Evolutionary conservation across 2,113 vertebrate species (phyloP).

Genomic region (Brachirus orientalis): DNA sequence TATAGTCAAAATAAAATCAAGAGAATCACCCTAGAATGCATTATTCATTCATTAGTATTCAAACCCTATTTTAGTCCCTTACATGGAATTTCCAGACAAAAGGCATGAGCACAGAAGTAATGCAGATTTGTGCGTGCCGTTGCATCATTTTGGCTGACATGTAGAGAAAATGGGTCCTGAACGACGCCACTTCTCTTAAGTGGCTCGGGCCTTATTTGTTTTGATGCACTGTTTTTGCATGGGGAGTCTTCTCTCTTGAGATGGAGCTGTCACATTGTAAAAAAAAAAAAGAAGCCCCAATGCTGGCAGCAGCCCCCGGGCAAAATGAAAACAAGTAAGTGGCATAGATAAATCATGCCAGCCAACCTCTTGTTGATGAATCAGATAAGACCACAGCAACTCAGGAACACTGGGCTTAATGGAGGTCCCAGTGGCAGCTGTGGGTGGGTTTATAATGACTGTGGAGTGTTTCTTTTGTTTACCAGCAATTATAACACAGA

Average conservation of each 20-base stretch:
- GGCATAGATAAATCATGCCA: slow-evolving; percentile 85
- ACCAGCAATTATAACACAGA: slow-evolving; percentile 58
- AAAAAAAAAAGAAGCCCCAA: slow-evolving; percentile 68
- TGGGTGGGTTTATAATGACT: slow-evolving; percentile 67
- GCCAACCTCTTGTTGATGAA: slow-evolving; percentile 79
- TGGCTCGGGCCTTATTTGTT: slow-evolving; percentile 83
- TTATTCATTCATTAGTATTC: no score
- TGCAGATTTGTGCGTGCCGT: slow-evolving; percentile 59
- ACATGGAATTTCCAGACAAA: slow-evolving; percentile 51
- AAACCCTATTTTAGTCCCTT: slow-evolving; percentile 15
- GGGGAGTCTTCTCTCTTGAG: slow-evolving; percentile 81
- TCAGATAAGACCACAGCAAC: slow-evolving; percentile 77
- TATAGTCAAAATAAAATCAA: background rate
- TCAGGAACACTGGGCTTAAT: slow-evolving; percentile 75
- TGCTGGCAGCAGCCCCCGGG: slow-evolving; percentile 83
- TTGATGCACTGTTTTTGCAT: slow-evolving; percentile 82
- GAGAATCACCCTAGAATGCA: background rate
- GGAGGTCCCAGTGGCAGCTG: slow-evolving; percentile 76
- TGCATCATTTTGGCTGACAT: slow-evolving; percentile 74
- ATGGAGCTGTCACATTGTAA: slow-evolving; percentile 83
- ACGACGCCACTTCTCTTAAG: slow-evolving; percentile 80
- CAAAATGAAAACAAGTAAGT: slow-evolving; percentile 86
- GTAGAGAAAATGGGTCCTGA: slow-evolving; percentile 76
- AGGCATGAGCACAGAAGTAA: slow-evolving; percentile 44
- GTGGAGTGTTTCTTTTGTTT: slow-evolving; percentile 69